Base-by-base conservation (phyloP, 2,888 invertebrate genomes). In the Hypselothyrea guttata region DNA sequence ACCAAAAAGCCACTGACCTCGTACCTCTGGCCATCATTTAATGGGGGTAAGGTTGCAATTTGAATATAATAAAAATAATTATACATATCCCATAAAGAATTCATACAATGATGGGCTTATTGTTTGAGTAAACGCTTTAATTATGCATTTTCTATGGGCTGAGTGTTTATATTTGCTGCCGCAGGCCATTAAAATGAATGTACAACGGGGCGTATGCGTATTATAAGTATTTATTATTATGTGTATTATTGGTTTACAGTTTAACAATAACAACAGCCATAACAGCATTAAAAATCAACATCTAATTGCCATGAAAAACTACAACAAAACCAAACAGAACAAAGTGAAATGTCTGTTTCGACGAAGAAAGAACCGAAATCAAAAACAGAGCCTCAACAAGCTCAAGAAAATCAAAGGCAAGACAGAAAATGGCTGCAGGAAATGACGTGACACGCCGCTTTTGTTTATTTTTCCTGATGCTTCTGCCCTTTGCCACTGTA, bases 341-440 rank as follows among this genome's bases (percentile, higher is more conserved):
- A 62, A 13, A 54, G 60, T 37, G 47, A 38, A 7, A 30, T 37
- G 28, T 33, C 12, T 18, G 31, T 34, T 35, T 46, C 31, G 7
- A n/a, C 42, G 31, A 5, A 2, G 5, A 34, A 5, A 2, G 5
- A 34, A 8, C n/a, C 7, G 12, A 37, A 35, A 12, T 12, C 46
- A 41, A 7, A 40, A 53, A 4, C 2, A 31, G 22, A 31, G 11
- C 9, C 16, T 37, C 46, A 31, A 35, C 35, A 11, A 28, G 30
- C 11, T 8, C 15, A 35, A 7, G 7, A 48, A 71, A 69, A 71
- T 74, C 74, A 84, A 84, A 75, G 62, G 56, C 56, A 74, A 71
- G 58, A 69, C 69, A 78, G 54, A 60, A 75, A 81, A 81, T 75
- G 58, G 71, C 81, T 75, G 82, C 75, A 62, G 78, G 84, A 84